Percentiles rank a stretch among this genome's conserved stretches.
Evolutionary conservation across 1,140 invertebrate species (phyloP).

Genomic region (Hermatobates lingyangjiaoensis): DNA sequence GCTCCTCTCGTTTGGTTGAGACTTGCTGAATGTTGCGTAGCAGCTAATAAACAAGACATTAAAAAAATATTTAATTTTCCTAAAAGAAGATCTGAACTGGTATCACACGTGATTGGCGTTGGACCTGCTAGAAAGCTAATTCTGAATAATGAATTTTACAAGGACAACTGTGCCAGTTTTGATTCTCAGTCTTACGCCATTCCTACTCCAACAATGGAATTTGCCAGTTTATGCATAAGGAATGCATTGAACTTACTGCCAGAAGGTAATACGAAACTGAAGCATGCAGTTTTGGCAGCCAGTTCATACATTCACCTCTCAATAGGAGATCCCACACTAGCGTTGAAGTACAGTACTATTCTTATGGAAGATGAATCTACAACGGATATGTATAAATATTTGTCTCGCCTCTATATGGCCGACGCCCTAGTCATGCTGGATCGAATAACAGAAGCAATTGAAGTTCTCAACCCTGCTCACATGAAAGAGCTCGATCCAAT

Average conservation of each 20-base stretch:
- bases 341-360: slow-evolving; percentile 52
- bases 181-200: slow-evolving; percentile 57
- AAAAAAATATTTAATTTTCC: slow-evolving; percentile 40
- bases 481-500: slow-evolving; percentile 34
- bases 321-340: slow-evolving; percentile 64
- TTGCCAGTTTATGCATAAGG: slow-evolving; percentile 66
- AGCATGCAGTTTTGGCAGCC: slow-evolving; percentile 41
- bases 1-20: slow-evolving; percentile 82
- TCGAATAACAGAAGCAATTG: slow-evolving; percentile 61
- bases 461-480: slow-evolving; percentile 61
- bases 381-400: slow-evolving; percentile 45
- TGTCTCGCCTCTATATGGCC: slow-evolving; percentile 74
- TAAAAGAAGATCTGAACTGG: slow-evolving; percentile 37
- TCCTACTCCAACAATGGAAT: slow-evolving; percentile 72
- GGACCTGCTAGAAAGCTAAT: slow-evolving; percentile 46
- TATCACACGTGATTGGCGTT: slow-evolving; percentile 38
- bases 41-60: slow-evolving; percentile 2
- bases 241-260: slow-evolving; percentile 43
- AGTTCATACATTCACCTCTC: slow-evolving; percentile 69
- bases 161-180: slow-evolving; percentile 27
- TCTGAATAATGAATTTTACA: slow-evolving; percentile 32
- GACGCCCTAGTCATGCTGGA: slow-evolving; percentile 74
- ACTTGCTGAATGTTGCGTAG: slow-evolving; percentile 78
- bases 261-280: slow-evolving; percentile 2
- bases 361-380: slow-evolving; percentile 41